Base-by-base conservation (phyloP, 2,888 invertebrate species). In the Marronus borbonicus region DNA sequence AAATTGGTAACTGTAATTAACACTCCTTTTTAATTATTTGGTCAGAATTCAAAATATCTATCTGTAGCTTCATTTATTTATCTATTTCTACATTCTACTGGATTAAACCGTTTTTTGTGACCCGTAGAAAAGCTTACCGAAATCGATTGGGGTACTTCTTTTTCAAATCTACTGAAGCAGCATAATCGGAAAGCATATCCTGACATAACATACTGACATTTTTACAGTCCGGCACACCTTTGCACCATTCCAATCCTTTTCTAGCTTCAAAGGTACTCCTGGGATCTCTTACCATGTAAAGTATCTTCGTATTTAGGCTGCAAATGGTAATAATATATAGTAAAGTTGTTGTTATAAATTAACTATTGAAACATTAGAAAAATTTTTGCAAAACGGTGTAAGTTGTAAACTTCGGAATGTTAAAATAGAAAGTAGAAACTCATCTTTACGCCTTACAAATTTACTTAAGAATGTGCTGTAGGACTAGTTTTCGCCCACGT, bases 221-320 rank as follows among this genome's bases (percentile, higher is more conserved):
- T 89, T 93, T 94, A 88, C 97, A 97, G 87, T 97, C 96, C 0
- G 94, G 93, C 88, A 92, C 88, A 84, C 93, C 92, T 1, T 94
- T 94, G 86, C 95, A 95, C 92, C 94, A 95, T 81, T 92, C 92
- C 10, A 96, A 91, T 87, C 96, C 96, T 83, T 93, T 93, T 39
- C 97, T 90, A 0, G 96, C 96, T 88, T 96, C 96, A 89, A 97
- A 90, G 78, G 94, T 95, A 31, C 96, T 97, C 28, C 97, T 91
- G 3, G 97, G 97, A 89, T 97, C 97, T 75, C 97, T 92, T 78
- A 97, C 93, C 82, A 97, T 88, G 77, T 96, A 89, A 82, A 97
- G 89, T 82, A 97, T 92, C 87, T 94, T 93, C 79, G 95, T 90
- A 86, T 94, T 94, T 86, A 94, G 90, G 87, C 94, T 93, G 89